phyloP scores from a whole-genome alignment of 2,888 invertebrate genomes.

The Amiota communis region DNA sequence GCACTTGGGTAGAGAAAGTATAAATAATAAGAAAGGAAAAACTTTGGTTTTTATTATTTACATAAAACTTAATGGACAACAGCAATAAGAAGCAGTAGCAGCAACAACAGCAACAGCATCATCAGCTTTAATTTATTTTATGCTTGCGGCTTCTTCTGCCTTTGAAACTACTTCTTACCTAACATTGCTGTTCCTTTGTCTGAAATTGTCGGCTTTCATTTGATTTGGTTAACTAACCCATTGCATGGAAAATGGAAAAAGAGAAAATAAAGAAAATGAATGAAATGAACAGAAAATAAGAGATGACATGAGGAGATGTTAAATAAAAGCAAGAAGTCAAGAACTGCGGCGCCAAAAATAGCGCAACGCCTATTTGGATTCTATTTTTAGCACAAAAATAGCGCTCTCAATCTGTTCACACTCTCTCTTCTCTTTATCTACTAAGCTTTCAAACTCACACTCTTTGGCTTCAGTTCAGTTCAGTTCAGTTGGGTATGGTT shows the following conservation, averaged over 20 bases:
- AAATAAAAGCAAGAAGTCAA: not conserved
- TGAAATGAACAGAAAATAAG: not conserved
- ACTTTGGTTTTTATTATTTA: not conserved
- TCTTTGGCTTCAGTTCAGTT: constrained; percentile 7
- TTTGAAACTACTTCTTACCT: not conserved
- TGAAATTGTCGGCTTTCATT: not conserved
- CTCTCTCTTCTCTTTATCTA: not conserved
- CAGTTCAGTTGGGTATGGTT: not conserved
- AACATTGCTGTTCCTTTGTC: not conserved
- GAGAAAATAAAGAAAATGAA: not conserved
- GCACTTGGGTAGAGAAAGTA: not conserved
- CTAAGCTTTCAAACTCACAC: not conserved
- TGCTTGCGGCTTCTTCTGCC: not conserved
- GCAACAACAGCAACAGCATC: not conserved
- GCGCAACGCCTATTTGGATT: constrained; percentile 5
- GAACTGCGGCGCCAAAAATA: constrained; percentile 24
- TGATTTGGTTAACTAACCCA: no score
- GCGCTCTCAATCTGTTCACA: not conserved
- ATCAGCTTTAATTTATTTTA: not conserved
- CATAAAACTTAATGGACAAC: constrained; percentile 7
- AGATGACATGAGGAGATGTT: not conserved
- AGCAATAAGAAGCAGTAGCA: no score
- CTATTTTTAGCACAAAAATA: constrained; percentile 10
- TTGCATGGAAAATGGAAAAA: no score
- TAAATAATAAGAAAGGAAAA: not conserved